Evolutionary conservation across 2,113 vertebrate species (phyloP).

Genomic region (Calyptommatus sinebrachiatus): DNA sequence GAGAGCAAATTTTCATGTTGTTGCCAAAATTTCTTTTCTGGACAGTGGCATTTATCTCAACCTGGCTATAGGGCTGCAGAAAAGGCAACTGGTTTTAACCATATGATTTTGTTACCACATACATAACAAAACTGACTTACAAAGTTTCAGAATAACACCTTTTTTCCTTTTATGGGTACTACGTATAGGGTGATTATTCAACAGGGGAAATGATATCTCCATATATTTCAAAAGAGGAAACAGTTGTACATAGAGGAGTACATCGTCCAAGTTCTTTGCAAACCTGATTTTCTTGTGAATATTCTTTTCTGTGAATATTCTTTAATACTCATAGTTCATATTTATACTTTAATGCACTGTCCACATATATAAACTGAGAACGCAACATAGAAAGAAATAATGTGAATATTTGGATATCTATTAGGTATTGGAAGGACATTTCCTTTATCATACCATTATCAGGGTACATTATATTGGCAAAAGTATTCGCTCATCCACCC

Average conservation of each 20-base stretch:
- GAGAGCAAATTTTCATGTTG: not conserved
- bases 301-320: not conserved
- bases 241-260: not conserved
- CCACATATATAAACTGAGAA: too few relatives aligned
- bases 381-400: too few relatives aligned
- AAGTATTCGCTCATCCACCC: too few relatives aligned
- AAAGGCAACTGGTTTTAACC: not conserved
- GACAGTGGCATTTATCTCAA: not conserved
- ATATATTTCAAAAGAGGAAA: constrained; percentile 4
- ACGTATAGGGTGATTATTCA: not conserved
- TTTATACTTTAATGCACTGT: too few relatives aligned
- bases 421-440: too few relatives aligned
- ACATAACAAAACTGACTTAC: not conserved
- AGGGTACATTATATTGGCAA: too few relatives aligned
- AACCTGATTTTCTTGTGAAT: constrained; percentile 1
- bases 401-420: too few relatives aligned
- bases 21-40: not conserved
- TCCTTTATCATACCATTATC: too few relatives aligned
- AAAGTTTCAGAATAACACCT: not conserved
- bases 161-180: not conserved
- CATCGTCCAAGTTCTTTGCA: not conserved
- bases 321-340: not conserved
- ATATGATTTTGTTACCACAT: not conserved
- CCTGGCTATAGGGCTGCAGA: not conserved
- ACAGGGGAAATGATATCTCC: not conserved